Evolutionary conservation across 2,113 vertebrate species (phyloP).

Genomic region (Pogonocichla stellata): DNA sequence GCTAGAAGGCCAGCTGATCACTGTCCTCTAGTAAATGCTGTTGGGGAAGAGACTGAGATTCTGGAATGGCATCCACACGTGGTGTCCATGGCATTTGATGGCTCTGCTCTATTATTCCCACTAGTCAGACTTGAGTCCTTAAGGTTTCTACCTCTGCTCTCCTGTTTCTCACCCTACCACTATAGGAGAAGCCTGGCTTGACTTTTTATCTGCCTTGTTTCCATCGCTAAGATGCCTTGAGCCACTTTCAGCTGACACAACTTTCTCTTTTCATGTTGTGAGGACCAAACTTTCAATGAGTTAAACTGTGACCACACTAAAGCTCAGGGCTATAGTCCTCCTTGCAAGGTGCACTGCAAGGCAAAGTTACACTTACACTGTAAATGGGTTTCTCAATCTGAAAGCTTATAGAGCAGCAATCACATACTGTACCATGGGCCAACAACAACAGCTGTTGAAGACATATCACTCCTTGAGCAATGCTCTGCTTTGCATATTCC

Average conservation of each 20-base stretch:
- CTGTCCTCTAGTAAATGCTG: background rate
- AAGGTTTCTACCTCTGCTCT: background rate
- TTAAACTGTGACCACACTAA: background rate
- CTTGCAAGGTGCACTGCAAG: background rate
- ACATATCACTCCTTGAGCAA: background rate
- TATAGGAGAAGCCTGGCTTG: background rate
- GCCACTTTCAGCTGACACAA: background rate
- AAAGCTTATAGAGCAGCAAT: background rate
- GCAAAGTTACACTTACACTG: background rate
- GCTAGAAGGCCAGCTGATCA: background rate
- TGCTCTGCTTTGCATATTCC: background rate
- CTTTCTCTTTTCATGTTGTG: background rate
- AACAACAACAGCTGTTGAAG: background rate
- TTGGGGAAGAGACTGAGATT: background rate
- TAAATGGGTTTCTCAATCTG: slow-evolving; percentile 9
- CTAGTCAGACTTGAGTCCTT: background rate
- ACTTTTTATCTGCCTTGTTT: background rate
- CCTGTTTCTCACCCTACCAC: background rate
- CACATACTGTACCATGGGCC: background rate
- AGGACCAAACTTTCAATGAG: background rate
- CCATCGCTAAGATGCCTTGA: background rate
- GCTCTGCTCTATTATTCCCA: background rate
- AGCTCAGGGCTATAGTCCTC: background rate
- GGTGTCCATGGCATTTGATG: rapidly evolving
- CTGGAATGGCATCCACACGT: rapidly evolving